Evolutionary conservation across 1,140 invertebrate species (phyloP).

Genomic region (Sitophilus oryzae): DNA sequence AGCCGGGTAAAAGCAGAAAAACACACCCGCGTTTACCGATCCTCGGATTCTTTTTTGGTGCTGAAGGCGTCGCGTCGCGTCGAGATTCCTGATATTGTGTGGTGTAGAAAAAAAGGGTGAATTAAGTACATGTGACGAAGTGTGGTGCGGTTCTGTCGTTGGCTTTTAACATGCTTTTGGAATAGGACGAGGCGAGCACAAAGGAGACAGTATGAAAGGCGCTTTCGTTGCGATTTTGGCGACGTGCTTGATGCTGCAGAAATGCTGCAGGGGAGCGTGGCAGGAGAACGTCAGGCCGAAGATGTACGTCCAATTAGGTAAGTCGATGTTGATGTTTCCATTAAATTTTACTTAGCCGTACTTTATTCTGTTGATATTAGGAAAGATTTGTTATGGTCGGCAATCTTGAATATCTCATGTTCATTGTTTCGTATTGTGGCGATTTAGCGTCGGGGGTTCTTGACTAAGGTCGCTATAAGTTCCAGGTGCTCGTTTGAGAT

Average conservation of each 20-base stretch:
- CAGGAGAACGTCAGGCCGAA: conserved; percentile 82
- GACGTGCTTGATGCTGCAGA: conserved; percentile 25
- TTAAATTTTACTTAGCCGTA: too few species aligned
- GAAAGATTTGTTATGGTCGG: too few species aligned
- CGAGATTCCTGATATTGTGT: neutral
- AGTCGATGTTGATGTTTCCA: too few species aligned
- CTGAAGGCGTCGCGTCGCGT: neutral
- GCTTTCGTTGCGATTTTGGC: conserved; percentile 29
- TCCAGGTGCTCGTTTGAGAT: too few species aligned
- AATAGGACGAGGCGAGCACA: conserved; percentile 20
- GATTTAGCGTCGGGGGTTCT: too few species aligned
- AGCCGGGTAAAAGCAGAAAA: neutral
- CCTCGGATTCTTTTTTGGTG: neutral
- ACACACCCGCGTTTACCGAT: neutral
- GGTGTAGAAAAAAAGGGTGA: neutral
- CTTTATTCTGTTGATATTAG: too few species aligned
- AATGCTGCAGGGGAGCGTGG: conserved; percentile 54
- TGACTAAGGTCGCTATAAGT: too few species aligned
- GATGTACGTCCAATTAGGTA: conserved; percentile 81
- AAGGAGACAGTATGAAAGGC: conserved; percentile 25
- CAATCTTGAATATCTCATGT: too few species aligned
- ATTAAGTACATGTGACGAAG: neutral
- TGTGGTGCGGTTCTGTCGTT: neutral
- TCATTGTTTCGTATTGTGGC: too few species aligned
- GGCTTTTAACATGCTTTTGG: conserved; percentile 33